These are phyloP conservation scores for Sebastiscus tertius DNA, from an alignment of 2,797 vertebrate species.

Conservation along the genomic window DNA sequence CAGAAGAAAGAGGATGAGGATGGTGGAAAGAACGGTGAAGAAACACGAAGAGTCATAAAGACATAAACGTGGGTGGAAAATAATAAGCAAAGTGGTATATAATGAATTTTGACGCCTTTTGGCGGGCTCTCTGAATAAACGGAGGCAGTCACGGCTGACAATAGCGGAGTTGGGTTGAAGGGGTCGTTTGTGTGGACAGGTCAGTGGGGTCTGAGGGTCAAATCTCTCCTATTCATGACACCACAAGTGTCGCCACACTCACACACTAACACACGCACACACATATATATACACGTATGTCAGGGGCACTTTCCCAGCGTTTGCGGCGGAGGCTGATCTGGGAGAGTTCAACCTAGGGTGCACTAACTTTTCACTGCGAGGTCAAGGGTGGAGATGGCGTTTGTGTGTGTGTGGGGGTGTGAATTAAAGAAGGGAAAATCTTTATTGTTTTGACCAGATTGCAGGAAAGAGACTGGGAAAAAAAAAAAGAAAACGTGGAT, in stretches of 20 bases:
- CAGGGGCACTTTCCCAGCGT: constrained; percentile 84
- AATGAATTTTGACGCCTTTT: constrained; percentile 68
- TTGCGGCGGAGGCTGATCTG: constrained; percentile 64
- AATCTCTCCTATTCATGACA: constrained; percentile 79
- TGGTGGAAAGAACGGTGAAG: constrained; percentile 4
- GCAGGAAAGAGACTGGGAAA: background rate
- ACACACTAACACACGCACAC: constrained; percentile 52
- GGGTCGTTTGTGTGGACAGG: constrained; percentile 70
- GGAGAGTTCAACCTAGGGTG: constrained; percentile 82
- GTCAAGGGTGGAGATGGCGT: constrained; percentile 81
- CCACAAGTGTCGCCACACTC: constrained; percentile 68
- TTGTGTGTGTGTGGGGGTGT: constrained; percentile 46
- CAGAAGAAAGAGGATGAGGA: constrained; percentile 12
- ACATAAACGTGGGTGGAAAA: constrained; percentile 43
- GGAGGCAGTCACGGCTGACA: constrained; percentile 65
- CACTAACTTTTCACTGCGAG: constrained; percentile 85
- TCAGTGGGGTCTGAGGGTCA: constrained; percentile 75
- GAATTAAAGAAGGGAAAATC: constrained; percentile 50
- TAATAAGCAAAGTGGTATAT: constrained; percentile 67
- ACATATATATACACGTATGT: constrained; percentile 22
- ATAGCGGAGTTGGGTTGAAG: constrained; percentile 66
- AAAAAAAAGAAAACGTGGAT: background rate
- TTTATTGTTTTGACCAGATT: constrained; percentile 61
- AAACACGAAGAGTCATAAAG: constrained; percentile 24
- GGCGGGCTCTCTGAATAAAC: constrained; percentile 63